Percentiles rank a stretch among this genome's conserved stretches.
phyloP scores from a whole-genome alignment of 2,113 vertebrate genomes.

The Pseudonaja textilis region DNA sequence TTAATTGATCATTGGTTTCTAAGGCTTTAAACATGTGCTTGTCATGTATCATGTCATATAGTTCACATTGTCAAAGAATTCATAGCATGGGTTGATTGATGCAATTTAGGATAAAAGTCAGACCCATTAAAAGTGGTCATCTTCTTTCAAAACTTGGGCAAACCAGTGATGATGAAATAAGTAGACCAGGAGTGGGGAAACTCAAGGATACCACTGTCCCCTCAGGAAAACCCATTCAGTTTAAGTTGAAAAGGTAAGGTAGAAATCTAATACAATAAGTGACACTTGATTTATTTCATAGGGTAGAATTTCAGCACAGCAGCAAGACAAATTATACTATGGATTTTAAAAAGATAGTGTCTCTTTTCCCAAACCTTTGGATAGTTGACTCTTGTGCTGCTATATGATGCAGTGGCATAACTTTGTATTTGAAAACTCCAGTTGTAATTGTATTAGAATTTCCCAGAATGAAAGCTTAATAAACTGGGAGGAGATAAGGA shows the following conservation, averaged over 20 bases:
- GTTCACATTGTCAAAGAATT: neutral
- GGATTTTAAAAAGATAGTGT: neutral
- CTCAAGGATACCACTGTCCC: neutral
- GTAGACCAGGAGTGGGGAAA: neutral
- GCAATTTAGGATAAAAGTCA: neutral
- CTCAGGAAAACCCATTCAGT: neutral
- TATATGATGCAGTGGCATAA: neutral
- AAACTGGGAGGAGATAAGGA: neutral
- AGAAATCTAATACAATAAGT: neutral
- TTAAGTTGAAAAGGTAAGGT: neutral
- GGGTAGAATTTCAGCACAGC: neutral
- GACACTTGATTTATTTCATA: neutral
- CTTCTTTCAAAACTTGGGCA: neutral
- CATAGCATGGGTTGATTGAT: neutral
- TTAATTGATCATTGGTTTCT: rapidly evolving
- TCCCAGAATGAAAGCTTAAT: neutral
- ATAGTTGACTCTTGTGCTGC: neutral
- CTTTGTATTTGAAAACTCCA: neutral
- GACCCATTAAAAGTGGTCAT: neutral
- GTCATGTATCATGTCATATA: neutral
- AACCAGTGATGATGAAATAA: neutral
- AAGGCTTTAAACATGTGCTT: neutral
- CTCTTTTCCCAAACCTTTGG: neutral
- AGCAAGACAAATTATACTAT: neutral
- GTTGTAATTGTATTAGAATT: neutral